Conservation (phyloP, 2,113 vertebrate genomes). For the Labeo rohita region DNA sequence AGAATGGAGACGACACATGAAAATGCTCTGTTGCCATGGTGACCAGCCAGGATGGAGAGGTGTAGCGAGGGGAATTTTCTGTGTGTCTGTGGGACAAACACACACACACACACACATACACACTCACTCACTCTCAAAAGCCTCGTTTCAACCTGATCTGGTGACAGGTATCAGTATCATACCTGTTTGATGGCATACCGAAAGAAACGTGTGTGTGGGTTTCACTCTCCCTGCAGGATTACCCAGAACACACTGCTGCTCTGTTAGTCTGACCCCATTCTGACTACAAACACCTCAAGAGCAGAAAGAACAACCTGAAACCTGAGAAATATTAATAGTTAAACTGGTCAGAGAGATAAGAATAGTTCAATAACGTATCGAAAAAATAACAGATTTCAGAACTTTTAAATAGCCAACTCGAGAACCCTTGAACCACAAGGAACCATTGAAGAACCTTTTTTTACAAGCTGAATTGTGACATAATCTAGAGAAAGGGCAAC, state of each 20-base stretch:
- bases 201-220: background rate
- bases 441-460: constrained; percentile 3
- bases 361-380: background rate
- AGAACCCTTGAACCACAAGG: background rate
- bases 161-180: constrained; percentile 18
- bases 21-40: constrained; percentile 63
- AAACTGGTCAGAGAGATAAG: background rate
- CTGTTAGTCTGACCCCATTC: constrained; percentile 50
- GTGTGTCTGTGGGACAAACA: constrained; percentile 32
- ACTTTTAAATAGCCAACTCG: background rate
- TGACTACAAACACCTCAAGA: constrained; percentile 23
- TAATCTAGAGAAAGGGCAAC: constrained; percentile 3
- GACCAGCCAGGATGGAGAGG: constrained; percentile 54
- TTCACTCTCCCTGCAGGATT: constrained; percentile 28
- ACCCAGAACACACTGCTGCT: constrained; percentile 24
- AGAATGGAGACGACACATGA: constrained; percentile 63
- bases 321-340: constrained; percentile 33
- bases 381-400: background rate
- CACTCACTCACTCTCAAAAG: constrained; percentile 38
- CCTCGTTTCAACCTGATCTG: background rate
- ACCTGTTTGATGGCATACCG: constrained; percentile 5
- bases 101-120: constrained; percentile 2
- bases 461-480: background rate
- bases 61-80: constrained; percentile 48
- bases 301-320: constrained; percentile 38